phyloP scores from a whole-genome alignment of 2,797 vertebrate genomes.

The Gallinago stenura region DNA sequence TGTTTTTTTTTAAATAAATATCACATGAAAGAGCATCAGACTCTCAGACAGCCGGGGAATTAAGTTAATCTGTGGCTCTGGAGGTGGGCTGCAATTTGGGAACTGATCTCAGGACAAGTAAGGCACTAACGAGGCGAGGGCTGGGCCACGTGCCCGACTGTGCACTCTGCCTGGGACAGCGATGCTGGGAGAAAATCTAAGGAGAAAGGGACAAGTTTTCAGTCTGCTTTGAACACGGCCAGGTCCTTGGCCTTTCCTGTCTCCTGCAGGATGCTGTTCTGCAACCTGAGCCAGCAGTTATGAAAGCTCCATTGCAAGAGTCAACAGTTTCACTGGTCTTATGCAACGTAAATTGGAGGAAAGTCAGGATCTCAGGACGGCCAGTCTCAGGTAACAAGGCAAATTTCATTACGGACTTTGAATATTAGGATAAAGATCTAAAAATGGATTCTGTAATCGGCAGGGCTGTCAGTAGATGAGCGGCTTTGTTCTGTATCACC shows the following conservation, averaged over 20 bases:
- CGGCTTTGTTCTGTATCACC: neutral
- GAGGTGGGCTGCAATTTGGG: neutral
- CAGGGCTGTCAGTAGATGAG: neutral
- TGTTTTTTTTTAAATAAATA: neutral
- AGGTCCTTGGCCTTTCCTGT: conserved; percentile 29
- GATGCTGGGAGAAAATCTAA: neutral
- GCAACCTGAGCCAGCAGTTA: neutral
- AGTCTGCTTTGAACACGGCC: neutral
- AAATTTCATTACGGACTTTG: neutral
- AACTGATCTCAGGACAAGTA: neutral
- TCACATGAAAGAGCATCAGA: neutral
- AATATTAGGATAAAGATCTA: neutral
- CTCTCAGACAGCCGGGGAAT: accelerated
- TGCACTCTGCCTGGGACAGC: neutral
- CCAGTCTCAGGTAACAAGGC: neutral
- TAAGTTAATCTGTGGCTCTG: neutral
- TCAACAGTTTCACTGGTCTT: conserved; percentile 32
- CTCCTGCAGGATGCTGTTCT: neutral
- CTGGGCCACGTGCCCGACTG: neutral
- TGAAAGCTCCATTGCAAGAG: neutral
- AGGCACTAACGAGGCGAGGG: neutral
- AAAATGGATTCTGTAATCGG: neutral
- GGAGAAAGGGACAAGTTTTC: neutral
- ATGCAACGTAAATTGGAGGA: neutral
- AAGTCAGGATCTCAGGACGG: neutral